Evolutionary conservation across 2,888 invertebrate species (phyloP), one percentile per base, ranked within the genome.

Genomic region (Amorpha juglandis): DNA sequence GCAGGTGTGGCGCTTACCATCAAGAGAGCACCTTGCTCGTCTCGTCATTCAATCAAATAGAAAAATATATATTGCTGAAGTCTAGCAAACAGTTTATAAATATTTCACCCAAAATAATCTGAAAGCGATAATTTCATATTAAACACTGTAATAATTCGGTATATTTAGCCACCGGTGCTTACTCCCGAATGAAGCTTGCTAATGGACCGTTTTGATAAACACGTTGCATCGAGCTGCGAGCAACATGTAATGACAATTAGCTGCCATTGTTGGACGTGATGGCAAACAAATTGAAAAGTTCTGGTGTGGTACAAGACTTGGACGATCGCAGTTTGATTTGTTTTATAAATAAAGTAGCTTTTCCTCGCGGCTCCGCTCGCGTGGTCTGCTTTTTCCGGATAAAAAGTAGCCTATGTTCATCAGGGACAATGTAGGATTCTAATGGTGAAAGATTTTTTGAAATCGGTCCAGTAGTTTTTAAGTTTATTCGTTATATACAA

Each of bases 211-310:
- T 58, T 38, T 58, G 19, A 58, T 58, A 58, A 58, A 58, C 42
- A 58, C 19, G 38, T 12, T 16, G 19, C 38, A 19, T 11, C 16
- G 16, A 58, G 12, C 38, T 19, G 4, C 16, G 16, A 58, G 6
- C 42, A 19, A 11, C 19, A 19, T 63, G 67, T 65, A 63, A 69
- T 63, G 55, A 35, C 52, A 68, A 63, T 64, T 67, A 71, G 62
- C 67, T 50, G 14, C 8, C 47, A 35, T 53, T 53, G 42, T 55
- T 47, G 50, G 33, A 62, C 68, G 68, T 68, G 21, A 6, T 33
- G 67, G 63, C 70, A 65, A 67, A 4, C 63, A 27, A 11, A 51
- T 27, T 67, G 33, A 50, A 55, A 63, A 58, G 63, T 52, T 58
- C 19, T 38, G 16, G 58, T 19, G 1, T 42, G 58, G 58, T 12